Evolutionary conservation across 2,797 vertebrate species (phyloP).

Genomic region (Crocidura indochinensis): DNA sequence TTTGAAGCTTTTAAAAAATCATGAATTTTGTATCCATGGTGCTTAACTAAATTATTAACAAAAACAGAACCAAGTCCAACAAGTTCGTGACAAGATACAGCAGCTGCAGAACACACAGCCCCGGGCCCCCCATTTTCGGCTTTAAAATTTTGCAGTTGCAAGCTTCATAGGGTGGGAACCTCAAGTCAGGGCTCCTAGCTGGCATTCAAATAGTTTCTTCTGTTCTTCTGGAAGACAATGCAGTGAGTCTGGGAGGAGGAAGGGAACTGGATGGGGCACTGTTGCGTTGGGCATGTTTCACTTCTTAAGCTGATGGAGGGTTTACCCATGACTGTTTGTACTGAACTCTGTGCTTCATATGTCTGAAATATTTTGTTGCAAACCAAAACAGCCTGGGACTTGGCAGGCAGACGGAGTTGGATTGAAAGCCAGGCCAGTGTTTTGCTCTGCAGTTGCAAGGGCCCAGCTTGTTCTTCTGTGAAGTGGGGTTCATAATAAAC

Average conservation of each 20-base stretch:
- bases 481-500: not conserved
- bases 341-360: not conserved
- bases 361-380: not conserved
- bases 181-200: not conserved
- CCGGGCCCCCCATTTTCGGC: too few species aligned
- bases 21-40: too few species aligned
- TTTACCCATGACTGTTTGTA: not conserved
- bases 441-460: not conserved
- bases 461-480: not conserved
- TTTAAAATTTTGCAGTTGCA: too few species aligned
- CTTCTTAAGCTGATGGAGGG: not conserved
- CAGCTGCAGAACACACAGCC: too few species aligned
- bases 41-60: too few species aligned
- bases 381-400: not conserved
- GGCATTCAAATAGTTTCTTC: not conserved
- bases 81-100: too few species aligned
- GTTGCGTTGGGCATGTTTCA: not conserved
- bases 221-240: not conserved
- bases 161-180: too few species aligned
- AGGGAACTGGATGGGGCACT: not conserved
- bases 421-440: not conserved
- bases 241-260: not conserved
- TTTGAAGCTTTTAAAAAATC: too few species aligned
- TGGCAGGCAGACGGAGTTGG: not conserved
- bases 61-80: too few species aligned